Base-by-base conservation (phyloP, 2,113 vertebrate genomes). In the Sinosuthora webbiana region DNA sequence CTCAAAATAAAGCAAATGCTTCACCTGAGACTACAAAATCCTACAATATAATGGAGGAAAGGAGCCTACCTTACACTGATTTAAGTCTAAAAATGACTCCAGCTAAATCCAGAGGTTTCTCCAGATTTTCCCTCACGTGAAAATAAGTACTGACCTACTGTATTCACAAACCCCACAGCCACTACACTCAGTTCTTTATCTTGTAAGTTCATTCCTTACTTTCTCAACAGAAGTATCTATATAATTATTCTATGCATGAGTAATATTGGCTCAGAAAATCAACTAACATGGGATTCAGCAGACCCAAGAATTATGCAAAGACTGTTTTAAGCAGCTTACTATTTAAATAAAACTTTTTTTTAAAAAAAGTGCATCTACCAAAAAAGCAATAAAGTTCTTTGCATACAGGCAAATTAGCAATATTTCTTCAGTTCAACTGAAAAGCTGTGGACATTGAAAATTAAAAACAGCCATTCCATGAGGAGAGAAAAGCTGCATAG, bases 271-370 rank as follows among this genome's bases (percentile, higher is more conserved):
- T 93, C 76, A 93, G 85, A 94, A 95, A 95, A 80, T 78, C 85
- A 91, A 67, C 77, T 63, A 93, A 83, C 78, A 84, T 45, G 57
- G 94, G 90, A 96, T 83, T 94, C 78, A 75, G 75, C 60, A 68
- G 60, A 62, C 60, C 80, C 87, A 74, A 87, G 64, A 94, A 95
- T 95, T 95, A 97, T 76, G 75, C 93, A 95, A 92, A 95, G 56
- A 65, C 56, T 83, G 65, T 49, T 93, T 96, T 95, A 97, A 95
- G 95, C 82, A 87, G 90, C 91, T 95, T 96, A 95, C 65, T 91
- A 73, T 81, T 94, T 78, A 81, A 90, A 89, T 82, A 1, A 87
- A 93, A 68, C 16, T 52, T 79, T 76, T 59, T 47, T 13, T 4
- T 11, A 53, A 30, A 42, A 24, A 45, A 44, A 59, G 21, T 49